Conservation (phyloP, 2,113 vertebrate genomes). For the Zosterops borbonicus region DNA sequence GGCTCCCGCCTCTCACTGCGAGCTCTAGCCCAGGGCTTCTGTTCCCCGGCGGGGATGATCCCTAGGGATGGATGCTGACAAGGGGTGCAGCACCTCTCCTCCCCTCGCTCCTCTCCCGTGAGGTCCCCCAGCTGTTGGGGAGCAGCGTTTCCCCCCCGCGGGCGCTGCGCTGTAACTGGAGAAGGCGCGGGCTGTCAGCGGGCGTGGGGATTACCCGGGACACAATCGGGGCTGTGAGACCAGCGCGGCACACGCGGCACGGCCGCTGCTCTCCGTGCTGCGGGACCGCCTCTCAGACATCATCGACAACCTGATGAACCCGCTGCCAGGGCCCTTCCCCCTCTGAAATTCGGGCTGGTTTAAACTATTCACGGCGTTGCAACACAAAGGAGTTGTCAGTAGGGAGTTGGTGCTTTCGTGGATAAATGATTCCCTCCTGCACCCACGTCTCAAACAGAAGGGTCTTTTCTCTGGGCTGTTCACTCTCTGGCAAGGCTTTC, state of each 20-base stretch:
- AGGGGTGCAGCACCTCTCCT: neutral
- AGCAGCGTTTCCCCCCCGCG: neutral
- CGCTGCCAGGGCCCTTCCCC: neutral
- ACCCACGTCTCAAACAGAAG: neutral
- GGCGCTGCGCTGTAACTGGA: neutral
- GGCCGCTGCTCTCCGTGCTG: neutral
- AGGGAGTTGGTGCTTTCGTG: neutral
- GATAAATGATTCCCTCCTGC: neutral
- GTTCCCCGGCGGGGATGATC: rapidly evolving
- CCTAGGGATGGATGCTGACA: neutral
- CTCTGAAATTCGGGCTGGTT: neutral
- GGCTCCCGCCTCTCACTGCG: neutral
- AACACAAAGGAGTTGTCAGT: neutral
- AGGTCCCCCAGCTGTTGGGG: neutral
- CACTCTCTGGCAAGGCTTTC: neutral
- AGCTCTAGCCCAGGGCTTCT: rapidly evolving
- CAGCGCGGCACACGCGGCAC: neutral
- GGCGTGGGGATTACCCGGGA: neutral
- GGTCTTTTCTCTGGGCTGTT: neutral
- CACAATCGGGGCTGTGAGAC: neutral
- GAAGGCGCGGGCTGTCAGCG: neutral
- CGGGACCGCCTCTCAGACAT: neutral
- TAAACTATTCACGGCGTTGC: rapidly evolving
- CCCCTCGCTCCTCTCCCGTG: neutral
- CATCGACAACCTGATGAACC: neutral